These are phyloP conservation scores for Aelia acuminata DNA, from an alignment of 2,888 invertebrate species.

Conservation along the genomic window DNA sequence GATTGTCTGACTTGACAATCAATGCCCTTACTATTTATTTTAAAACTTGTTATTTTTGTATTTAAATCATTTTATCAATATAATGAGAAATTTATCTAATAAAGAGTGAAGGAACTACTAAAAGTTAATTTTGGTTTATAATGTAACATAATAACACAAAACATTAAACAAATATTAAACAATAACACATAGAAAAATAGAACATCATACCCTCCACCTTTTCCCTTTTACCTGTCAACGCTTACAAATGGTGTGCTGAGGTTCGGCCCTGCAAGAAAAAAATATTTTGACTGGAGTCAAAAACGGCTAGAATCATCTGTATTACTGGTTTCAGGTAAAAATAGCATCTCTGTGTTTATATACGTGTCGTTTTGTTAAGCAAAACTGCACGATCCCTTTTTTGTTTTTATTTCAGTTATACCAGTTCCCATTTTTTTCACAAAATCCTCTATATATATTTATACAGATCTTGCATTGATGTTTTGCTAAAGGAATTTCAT, in stretches of 20 bases:
- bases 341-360: slow-evolving; percentile 61
- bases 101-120: slow-evolving; percentile 20
- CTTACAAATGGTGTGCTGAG: slow-evolving; percentile 59
- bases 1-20: background rate
- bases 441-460: background rate
- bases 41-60: background rate
- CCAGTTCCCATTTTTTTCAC: slow-evolving; percentile 16
- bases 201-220: slow-evolving; percentile 48
- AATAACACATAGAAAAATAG: slow-evolving; percentile 45
- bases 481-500: slow-evolving; percentile 48
- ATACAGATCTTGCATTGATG: slow-evolving; percentile 47
- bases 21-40: background rate
- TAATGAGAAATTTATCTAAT: background rate
- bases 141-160: slow-evolving; percentile 58
- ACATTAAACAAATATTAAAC: slow-evolving; percentile 45
- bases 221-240: slow-evolving; percentile 48
- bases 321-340: slow-evolving; percentile 54
- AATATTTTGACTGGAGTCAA: slow-evolving; percentile 50
- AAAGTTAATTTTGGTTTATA: slow-evolving; percentile 33
- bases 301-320: slow-evolving; percentile 38
- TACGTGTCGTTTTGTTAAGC: slow-evolving; percentile 64
- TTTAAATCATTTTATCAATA: background rate
- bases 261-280: slow-evolving; percentile 40
- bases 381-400: slow-evolving; percentile 63
- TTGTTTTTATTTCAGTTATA: slow-evolving; percentile 24